Base-by-base conservation (phyloP, 1,140 invertebrate genomes). In the Eumeta japonica region DNA sequence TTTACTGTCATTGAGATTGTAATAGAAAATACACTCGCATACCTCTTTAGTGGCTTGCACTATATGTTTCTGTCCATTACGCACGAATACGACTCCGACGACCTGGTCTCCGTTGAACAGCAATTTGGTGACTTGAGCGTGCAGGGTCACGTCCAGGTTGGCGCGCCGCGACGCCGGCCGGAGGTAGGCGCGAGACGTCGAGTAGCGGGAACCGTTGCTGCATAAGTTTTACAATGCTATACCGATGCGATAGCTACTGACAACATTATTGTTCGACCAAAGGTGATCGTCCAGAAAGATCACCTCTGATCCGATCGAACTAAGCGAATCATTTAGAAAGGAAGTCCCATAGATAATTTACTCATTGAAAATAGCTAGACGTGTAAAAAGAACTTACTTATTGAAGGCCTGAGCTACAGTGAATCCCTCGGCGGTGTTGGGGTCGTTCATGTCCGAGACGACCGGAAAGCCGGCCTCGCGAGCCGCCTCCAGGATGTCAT, bases 371-470 rank as follows among this genome's bases (percentile, higher is more conserved):
- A 30, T 11, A 14, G 5, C 10, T 14, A 10, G 12, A 30, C 28
- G 12, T 5, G 12, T 30, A 30, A 17, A 2, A 33, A 35, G 19
- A 27, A 55, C 52, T 55, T 35, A 62, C 58, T 49, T 77, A 19
- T 86, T 88, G 1, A 90, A 95, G 16, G 84, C 89, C 76, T 91
- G 93, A 5, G 84, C 88, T 19, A 90, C 86, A 37, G 81, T 76
- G 47, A 92, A 91, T 3, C 89, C 88, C 0, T 47, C 53, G 16
- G 85, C 85, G 28, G 86, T 83, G 11, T 80, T 78, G 5, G 81
- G 81, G 3, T 91, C 89, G 63, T 93, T 92, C 29, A 93, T 76
- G 61, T 93, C 90, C 0, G 34, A 15, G 19, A 57, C 44, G 12
- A 62, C 16, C 3, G 52, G 50, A 4, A 56, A 43, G 0, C 58